Evolutionary conservation across 2,888 invertebrate species (phyloP).

Genomic region (Drosophila atripex): DNA sequence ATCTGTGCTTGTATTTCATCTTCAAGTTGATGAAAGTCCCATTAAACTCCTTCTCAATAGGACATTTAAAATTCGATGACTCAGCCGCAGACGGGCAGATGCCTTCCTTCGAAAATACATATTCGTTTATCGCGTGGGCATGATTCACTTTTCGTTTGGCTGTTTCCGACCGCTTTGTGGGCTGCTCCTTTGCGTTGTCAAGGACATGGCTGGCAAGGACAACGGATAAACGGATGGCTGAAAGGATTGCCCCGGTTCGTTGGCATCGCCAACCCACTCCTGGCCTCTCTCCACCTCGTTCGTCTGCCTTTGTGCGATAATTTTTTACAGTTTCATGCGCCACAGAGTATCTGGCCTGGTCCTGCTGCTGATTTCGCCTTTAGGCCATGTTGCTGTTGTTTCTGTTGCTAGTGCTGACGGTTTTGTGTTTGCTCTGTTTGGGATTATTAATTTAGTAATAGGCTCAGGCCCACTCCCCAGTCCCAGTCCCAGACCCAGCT

Average conservation of each 20-base stretch:
- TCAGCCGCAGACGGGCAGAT: background rate
- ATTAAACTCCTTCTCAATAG: background rate
- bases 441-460: constrained; percentile 74
- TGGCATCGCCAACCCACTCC: constrained; percentile 3
- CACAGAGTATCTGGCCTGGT: constrained; percentile 28
- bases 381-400: constrained; percentile 31
- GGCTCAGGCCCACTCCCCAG: constrained; percentile 29
- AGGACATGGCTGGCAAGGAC: constrained; percentile 43
- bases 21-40: background rate
- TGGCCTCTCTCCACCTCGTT: constrained; percentile 2
- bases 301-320: constrained; percentile 46
- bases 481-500: constrained; percentile 10
- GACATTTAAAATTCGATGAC: background rate
- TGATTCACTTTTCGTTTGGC: constrained; percentile 24
- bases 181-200: constrained; percentile 32
- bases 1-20: background rate
- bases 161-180: constrained; percentile 14
- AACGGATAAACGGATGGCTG: constrained; percentile 16
- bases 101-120: background rate
- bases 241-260: constrained; percentile 28
- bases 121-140: background rate
- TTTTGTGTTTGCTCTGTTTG: constrained; percentile 40
- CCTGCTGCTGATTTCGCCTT: constrained; percentile 28
- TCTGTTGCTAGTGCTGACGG: constrained; percentile 14
- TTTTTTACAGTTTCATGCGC: constrained; percentile 53